Base-by-base conservation (phyloP, 37 sponge, comb jelly and placozoan genomes). In the Oopsacas minuta region DNA sequence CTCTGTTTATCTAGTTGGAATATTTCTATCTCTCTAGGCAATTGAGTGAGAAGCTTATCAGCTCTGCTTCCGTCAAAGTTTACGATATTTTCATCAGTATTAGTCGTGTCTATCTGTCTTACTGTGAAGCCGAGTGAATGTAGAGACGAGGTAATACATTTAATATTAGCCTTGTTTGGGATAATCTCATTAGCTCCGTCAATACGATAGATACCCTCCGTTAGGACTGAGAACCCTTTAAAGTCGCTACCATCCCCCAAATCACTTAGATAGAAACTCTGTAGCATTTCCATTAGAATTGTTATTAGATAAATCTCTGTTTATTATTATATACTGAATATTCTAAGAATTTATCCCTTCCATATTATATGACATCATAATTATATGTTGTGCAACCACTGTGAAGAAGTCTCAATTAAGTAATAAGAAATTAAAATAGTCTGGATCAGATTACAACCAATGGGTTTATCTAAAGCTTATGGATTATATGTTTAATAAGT, bases 81-180 rank as follows among this genome's bases (percentile, higher is more conserved):
- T 7, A 34, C 28, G 1, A n/a, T 20, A n/a, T 61, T 61, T 34
- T 61, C 75, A 61, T 61, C 75, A 32, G 75, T 32, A n/a, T 61
- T 61, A 25, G 75, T 61, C 22, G 75, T 61, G 22, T 61, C 75
- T 61, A 61, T 61, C 30, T 61, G 32, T 12, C 75, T 61, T 61
- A 61, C 75, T 32, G 75, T 61, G 75, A 61, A 61, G 1, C 75
- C 75, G 30, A 61, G 75, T n/a, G 75, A 61, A 7, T 61, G 75
- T 12, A 61, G 30, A 25, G 75, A 61, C 5, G 75, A 61, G 22
- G 75, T 61, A 3, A 61, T 61, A 12, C 28, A 25, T 61, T 61
- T 61, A 34, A 61, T 25, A 12, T 61, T 61, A 32, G 20, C 30
- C 28, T 61, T 61, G 75, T 61, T 61, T 61, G 75, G 75, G 75